Evolutionary conservation across 2,888 invertebrate genomes (phyloP).

Genomic region (Labia minor): DNA sequence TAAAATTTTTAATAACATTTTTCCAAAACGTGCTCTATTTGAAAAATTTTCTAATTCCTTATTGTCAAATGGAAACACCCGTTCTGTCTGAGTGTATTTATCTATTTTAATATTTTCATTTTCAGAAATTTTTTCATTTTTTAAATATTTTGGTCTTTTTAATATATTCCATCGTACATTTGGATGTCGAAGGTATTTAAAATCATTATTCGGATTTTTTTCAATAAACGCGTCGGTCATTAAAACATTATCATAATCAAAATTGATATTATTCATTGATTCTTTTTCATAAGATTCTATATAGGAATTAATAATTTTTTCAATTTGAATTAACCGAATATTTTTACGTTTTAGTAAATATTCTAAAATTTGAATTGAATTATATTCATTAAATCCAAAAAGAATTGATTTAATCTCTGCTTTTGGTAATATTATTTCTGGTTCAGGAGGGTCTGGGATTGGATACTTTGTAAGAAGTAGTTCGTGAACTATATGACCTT

Average conservation of each 20-base stretch:
- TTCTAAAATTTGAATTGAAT: not conserved
- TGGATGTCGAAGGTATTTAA: not conserved
- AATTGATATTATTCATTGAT: not conserved
- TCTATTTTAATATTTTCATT: not conserved
- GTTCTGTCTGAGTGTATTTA: not conserved
- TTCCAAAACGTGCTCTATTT: not conserved
- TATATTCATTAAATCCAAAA: not conserved
- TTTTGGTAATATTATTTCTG: not conserved
- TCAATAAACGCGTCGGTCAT: not conserved
- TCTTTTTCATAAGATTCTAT: not conserved
- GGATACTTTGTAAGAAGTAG: not conserved
- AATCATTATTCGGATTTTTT: not conserved
- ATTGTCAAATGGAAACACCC: not conserved
- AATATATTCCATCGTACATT: not conserved
- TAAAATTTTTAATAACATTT: not conserved
- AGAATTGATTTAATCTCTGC: not conserved
- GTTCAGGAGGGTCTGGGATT: not conserved
- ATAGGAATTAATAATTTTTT: not conserved
- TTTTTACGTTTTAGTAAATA: not conserved
- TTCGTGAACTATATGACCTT: not conserved
- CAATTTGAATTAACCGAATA: not conserved
- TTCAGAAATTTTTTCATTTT: not conserved
- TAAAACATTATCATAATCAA: not conserved
- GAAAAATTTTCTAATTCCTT: not conserved
- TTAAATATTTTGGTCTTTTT: not conserved